phyloP scores from a whole-genome alignment of 2,113 vertebrate genomes.

The Prionailurus bengalensis region DNA sequence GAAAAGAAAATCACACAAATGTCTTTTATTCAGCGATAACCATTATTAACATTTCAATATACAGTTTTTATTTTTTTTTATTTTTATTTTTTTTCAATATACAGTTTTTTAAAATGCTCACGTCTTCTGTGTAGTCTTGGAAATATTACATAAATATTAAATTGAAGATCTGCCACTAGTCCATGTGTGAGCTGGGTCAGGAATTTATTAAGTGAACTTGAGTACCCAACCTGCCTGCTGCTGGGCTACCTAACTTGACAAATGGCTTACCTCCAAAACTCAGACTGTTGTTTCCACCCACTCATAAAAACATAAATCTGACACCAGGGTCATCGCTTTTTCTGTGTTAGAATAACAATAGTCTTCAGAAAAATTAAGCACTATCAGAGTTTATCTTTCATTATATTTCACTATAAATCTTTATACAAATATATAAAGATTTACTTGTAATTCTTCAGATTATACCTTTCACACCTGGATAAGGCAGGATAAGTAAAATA shows the following conservation, averaged over 20 bases:
- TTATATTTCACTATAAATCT: constrained; percentile 40
- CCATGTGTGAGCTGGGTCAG: background rate
- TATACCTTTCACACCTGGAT: background rate
- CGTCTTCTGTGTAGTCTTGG: background rate
- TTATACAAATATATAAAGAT: background rate
- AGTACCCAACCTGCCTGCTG: background rate
- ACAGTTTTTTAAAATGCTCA: background rate
- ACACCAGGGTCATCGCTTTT: background rate
- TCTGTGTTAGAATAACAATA: constrained; percentile 28
- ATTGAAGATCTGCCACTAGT: background rate
- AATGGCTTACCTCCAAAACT: background rate
- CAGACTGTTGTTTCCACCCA: background rate
- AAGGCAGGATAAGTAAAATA: background rate
- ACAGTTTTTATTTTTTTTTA: background rate
- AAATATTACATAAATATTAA: constrained; percentile 29
- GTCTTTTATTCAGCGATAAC: background rate
- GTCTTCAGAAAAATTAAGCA: constrained; percentile 39
- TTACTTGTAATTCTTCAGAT: background rate
- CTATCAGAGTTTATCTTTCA: background rate
- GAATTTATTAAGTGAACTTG: constrained; percentile 21
- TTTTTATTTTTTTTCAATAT: background rate
- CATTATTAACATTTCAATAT: constrained; percentile 24
- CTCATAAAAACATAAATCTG: constrained; percentile 35
- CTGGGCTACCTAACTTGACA: background rate
- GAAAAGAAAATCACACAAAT: background rate